These are phyloP conservation scores for Lysandra coridon DNA, from an alignment of 2,888 invertebrate species.

Conservation along the genomic window DNA sequence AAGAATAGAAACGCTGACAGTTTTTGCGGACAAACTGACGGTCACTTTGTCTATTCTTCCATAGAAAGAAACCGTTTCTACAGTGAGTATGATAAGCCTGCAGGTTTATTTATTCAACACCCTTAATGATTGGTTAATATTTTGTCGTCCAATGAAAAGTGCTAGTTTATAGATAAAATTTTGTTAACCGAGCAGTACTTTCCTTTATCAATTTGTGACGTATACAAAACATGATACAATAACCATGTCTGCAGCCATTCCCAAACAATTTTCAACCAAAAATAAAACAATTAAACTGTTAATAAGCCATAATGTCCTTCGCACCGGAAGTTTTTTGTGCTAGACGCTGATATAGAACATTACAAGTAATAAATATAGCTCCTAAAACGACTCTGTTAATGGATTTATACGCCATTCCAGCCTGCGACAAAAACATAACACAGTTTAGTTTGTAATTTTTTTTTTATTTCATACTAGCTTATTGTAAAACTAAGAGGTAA, in stretches of 20 bases:
- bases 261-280: conserved; percentile 24
- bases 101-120: too few species aligned
- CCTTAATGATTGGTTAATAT: too few species aligned
- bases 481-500: neutral
- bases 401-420: conserved; percentile 4
- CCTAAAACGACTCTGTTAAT: conserved; percentile 2
- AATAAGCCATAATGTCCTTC: conserved; percentile 11
- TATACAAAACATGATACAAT: neutral
- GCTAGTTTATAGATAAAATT: too few species aligned
- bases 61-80: too few species aligned
- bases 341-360: conserved; percentile 12
- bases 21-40: too few species aligned
- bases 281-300: conserved; percentile 22
- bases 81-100: too few species aligned
- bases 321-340: conserved; percentile 18
- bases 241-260: neutral
- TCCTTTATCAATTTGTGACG: too few species aligned
- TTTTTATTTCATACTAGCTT: neutral
- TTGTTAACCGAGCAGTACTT: too few species aligned
- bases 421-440: conserved; percentile 18
- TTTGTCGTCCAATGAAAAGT: too few species aligned
- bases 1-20: too few species aligned
- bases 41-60: too few species aligned
- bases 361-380: conserved; percentile 11
- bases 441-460: conserved; percentile 12